A percentile compares a stretch with the other conserved stretches of the same genome.
Conservation (phyloP, 2,797 vertebrate genomes). For the Anabas testudineus region DNA sequence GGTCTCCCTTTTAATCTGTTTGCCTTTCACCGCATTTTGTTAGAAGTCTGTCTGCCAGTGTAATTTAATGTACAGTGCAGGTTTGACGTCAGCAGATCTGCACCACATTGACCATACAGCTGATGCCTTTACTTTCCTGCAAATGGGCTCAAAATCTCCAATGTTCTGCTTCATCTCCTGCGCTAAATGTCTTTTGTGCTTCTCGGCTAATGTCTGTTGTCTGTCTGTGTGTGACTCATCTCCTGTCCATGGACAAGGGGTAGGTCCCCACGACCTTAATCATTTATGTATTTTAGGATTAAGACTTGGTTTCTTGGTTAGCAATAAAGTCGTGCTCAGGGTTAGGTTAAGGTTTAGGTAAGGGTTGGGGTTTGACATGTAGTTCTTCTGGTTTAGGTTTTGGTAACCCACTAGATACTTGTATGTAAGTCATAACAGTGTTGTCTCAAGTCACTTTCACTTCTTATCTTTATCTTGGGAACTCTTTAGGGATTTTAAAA, state of each 20-base stretch:
- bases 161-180: slow-evolving; percentile 33
- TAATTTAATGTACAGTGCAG: slow-evolving; percentile 12
- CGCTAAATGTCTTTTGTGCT: slow-evolving; percentile 4
- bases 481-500: background rate
- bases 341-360: slow-evolving; percentile 12
- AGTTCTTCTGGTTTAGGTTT: slow-evolving; percentile 17
- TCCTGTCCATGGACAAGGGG: background rate
- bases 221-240: background rate
- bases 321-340: slow-evolving; percentile 13
- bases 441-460: slow-evolving; percentile 5
- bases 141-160: slow-evolving; percentile 17
- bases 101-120: slow-evolving; percentile 22
- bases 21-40: slow-evolving; percentile 34
- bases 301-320: slow-evolving; percentile 18
- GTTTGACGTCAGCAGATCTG: slow-evolving; percentile 30
- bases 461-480: background rate
- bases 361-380: slow-evolving; percentile 7
- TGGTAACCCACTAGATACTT: background rate
- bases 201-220: background rate
- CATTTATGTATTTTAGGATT: slow-evolving; percentile 9
- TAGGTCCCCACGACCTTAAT: slow-evolving; percentile 4
- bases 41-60: slow-evolving; percentile 4
- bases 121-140: background rate
- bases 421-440: background rate
- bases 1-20: slow-evolving; percentile 6